phyloP scores from a whole-genome alignment of 1,140 invertebrate species.

The Platyscapa corneri region DNA sequence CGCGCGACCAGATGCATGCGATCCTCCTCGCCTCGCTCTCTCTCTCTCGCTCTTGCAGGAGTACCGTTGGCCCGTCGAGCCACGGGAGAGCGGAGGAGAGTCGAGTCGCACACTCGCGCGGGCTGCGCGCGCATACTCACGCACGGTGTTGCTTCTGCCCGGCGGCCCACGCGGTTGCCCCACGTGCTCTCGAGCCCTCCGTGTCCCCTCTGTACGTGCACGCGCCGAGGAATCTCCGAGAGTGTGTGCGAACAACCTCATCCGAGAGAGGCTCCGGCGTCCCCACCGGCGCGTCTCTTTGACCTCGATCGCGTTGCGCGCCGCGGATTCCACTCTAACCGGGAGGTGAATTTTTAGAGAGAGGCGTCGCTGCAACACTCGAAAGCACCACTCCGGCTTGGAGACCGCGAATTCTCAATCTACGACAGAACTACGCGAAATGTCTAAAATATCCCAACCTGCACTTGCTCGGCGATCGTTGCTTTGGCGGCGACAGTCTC shows the following conservation, averaged over 20 bases:
- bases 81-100: not conserved
- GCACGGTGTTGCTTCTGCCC: not conserved
- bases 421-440: no score
- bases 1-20: slow-evolving; percentile 54
- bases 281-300: slow-evolving; percentile 30
- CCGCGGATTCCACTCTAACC: not conserved
- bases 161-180: not conserved
- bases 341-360: slow-evolving; percentile 16
- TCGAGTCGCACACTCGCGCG: not conserved
- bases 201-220: no score
- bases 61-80: slow-evolving; percentile 54
- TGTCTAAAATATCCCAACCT: no score
- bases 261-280: not conserved
- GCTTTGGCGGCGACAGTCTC: no score
- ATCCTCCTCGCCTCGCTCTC: slow-evolving; percentile 38
- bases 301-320: slow-evolving; percentile 24
- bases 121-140: not conserved
- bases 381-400: no score
- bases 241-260: not conserved
- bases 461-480: no score
- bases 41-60: slow-evolving; percentile 19
- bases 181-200: not conserved
- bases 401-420: no score
- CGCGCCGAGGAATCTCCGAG: no score
- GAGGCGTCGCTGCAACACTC: no score